Evolutionary conservation across 2,888 invertebrate genomes (phyloP), one percentile per base, ranked within the genome.

Genomic region (Clepsis dumicolana): DNA sequence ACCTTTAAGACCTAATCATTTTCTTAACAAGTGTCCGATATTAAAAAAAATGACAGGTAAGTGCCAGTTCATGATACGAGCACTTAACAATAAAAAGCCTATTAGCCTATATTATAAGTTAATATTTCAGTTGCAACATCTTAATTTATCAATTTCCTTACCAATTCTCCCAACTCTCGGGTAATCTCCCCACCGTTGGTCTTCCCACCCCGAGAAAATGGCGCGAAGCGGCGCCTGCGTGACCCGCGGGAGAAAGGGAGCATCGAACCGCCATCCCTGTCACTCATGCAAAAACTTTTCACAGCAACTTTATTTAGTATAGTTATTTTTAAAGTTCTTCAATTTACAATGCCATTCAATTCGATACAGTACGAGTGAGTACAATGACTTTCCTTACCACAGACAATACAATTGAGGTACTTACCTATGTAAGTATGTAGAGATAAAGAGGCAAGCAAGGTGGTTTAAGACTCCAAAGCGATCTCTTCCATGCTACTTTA

Each of bases 171-270:
- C 72, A 38, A 48, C 53, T 48, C 32, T 0, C 32, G 66, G 73
- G 72, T 65, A 77, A 76, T 70, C 71, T 68, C 53, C 63, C 64
- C 16, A 32, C 48, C 10, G 18, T 81, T 83, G 84, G 83, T 78
- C 85, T 81, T 84, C 86, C 83, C 61, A 41, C 71, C 64, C 73
- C 75, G 83, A 81, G 87, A 86, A 90, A 88, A 89, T 82, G 86
- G 89, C 89, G 89, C 86, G 87, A 87, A 87, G 75, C 81, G 85
- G 90, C 89, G 90, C 90, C 86, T 90, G 91, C 90, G 90, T 89
- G 87, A 78, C 82, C 81, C 81, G 78, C 78, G 48, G 48, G 59
- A 48, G 48, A 27, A 5, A 61, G 44, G 18, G 44, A 44, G 21
- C 59, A 48, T 21, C 18, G 29, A 48, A 44, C 60, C 5, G 14